These are phyloP conservation scores for Rhamphomyia laevipes DNA, from an alignment of 2,888 invertebrate species.

Conservation along the genomic window DNA sequence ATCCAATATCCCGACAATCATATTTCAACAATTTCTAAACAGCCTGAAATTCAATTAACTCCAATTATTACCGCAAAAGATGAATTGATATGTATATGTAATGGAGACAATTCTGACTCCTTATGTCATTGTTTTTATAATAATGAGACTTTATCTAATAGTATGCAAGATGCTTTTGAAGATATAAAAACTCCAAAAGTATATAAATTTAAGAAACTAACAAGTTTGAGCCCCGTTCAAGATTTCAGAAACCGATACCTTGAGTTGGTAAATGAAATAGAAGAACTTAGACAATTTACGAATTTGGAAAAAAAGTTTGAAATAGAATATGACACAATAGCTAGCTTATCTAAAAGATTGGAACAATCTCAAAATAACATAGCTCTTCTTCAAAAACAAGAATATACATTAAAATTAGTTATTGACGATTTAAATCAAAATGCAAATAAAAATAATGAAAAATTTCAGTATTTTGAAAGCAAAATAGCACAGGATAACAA, in stretches of 20 bases:
- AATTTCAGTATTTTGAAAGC: slow-evolving; percentile 17
- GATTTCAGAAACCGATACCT: slow-evolving; percentile 4
- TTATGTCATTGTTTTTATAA: no score
- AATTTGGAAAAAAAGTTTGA: slow-evolving; percentile 45
- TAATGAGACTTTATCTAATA: not conserved
- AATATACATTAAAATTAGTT: slow-evolving; percentile 12
- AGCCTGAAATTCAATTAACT: no score
- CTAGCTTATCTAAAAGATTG: slow-evolving; percentile 17
- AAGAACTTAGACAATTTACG: slow-evolving; percentile 46
- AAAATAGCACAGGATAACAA: slow-evolving; percentile 16
- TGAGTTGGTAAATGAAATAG: slow-evolving; percentile 36
- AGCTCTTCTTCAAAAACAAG: slow-evolving; percentile 11
- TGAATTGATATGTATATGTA: not conserved
- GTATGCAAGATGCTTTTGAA: no score
- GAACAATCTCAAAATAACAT: slow-evolving; percentile 13
- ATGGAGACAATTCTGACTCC: no score
- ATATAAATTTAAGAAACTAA: not conserved
- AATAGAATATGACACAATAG: slow-evolving; percentile 21
- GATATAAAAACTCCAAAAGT: slow-evolving; percentile 7
- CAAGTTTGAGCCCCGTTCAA: slow-evolving; percentile 18
- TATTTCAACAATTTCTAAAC: not conserved
- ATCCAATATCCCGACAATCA: not conserved
- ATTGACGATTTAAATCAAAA: not conserved
- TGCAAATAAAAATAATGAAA: not conserved
- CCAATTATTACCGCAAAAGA: slow-evolving; percentile 20